A percentile compares a stretch with the other conserved stretches of the same genome.
phyloP scores from a whole-genome alignment of 2,888 invertebrate species.

The Platycnemis pennipes region DNA sequence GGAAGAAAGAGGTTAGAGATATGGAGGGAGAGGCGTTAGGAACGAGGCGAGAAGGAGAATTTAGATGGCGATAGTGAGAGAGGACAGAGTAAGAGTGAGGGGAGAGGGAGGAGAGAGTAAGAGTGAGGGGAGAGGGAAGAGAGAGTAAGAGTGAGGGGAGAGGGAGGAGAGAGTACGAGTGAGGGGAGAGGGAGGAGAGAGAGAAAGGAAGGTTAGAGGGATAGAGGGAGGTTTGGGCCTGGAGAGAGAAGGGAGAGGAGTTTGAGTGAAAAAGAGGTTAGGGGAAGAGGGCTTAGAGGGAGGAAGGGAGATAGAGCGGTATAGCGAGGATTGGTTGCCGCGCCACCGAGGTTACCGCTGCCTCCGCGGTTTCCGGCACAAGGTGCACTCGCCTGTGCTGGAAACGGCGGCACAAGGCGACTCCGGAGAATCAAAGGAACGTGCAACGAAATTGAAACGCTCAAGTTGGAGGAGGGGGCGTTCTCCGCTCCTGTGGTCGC shows the following conservation, averaged over 20 bases:
- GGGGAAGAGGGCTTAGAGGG: neutral
- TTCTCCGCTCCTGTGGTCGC: neutral
- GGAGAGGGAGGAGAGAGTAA: too few species aligned
- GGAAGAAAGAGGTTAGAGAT: neutral
- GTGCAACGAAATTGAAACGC: slow-evolving; percentile 4
- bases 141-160: too few species aligned
- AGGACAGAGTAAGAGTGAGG: neutral
- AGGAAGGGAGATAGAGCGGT: neutral
- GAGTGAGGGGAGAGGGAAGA: too few species aligned
- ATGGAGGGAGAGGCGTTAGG: neutral
- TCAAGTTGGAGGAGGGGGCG: neutral
- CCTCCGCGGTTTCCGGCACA: neutral
- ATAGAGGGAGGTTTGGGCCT: too few species aligned
- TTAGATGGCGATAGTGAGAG: neutral
- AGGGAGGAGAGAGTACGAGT: too few species aligned
- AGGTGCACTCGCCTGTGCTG: neutral
- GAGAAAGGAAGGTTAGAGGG: too few species aligned
- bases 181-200: too few species aligned
- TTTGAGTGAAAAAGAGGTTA: too few species aligned
- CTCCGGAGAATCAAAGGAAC: neutral
- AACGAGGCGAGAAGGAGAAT: neutral
- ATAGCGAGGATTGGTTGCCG: neutral
- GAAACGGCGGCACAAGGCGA: neutral
- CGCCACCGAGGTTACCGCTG: neutral
- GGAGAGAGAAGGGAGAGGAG: too few species aligned